These are phyloP conservation scores for Ramphastos sulfuratus DNA, from an alignment of 2,113 vertebrate species.

Conservation along the genomic window DNA sequence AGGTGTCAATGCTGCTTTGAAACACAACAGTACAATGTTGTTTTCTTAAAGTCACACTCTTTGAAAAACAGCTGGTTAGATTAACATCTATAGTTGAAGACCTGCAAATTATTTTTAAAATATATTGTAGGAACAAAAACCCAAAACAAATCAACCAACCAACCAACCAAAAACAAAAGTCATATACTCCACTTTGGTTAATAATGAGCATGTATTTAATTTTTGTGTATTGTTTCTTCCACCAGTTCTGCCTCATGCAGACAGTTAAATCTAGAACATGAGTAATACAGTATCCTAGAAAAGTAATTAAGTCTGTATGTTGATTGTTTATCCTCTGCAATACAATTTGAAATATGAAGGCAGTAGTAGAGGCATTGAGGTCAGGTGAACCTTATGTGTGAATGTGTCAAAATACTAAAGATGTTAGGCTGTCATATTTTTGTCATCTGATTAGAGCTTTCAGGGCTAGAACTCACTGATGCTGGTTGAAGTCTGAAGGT, in stretches of 20 bases:
- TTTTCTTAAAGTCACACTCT: background rate
- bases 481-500: background rate
- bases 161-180: too few species aligned
- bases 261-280: background rate
- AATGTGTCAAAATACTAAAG: background rate
- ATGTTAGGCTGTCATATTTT: background rate
- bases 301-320: background rate
- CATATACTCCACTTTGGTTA: background rate
- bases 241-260: background rate
- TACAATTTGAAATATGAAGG: background rate
- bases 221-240: background rate
- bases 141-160: too few species aligned
- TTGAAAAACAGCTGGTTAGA: background rate
- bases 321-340: background rate
- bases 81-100: background rate
- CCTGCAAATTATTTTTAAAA: background rate
- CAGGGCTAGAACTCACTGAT: background rate
- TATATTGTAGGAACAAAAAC: too few species aligned
- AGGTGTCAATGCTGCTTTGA: background rate
- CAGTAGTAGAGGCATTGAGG: background rate
- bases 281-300: background rate
- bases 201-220: background rate
- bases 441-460: background rate
- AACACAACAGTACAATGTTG: background rate
- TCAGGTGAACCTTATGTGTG: background rate